These are phyloP conservation scores for Allobates femoralis DNA, from an alignment of 2,797 vertebrate genomes.

Conservation along the genomic window DNA sequence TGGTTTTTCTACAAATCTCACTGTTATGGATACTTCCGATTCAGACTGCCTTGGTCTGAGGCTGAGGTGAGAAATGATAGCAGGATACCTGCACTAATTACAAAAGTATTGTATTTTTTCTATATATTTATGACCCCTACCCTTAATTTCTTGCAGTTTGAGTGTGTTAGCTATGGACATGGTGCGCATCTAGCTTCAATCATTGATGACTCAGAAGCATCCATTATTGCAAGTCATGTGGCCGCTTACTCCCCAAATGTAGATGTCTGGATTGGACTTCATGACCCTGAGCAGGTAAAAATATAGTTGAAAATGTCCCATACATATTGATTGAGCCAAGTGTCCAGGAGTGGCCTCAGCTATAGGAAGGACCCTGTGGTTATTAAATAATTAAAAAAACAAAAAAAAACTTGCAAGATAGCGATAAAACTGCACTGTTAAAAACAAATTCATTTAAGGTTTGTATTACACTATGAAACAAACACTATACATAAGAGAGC, in stretches of 20 bases:
- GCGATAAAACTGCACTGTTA: too few species aligned
- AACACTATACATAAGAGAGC: too few species aligned
- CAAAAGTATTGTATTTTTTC: neutral
- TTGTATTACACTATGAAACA: too few species aligned
- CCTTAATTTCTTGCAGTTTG: slow-evolving; percentile 34
- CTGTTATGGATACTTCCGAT: slow-evolving; percentile 57
- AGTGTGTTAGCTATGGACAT: slow-evolving; percentile 19
- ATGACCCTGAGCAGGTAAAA: slow-evolving; percentile 49
- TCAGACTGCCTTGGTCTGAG: slow-evolving; percentile 52
- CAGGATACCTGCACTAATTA: neutral
- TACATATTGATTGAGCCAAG: neutral
- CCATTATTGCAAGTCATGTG: slow-evolving; percentile 32
- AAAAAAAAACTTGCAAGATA: too few species aligned
- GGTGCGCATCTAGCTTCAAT: slow-evolving; percentile 51
- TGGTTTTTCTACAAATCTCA: slow-evolving; percentile 57
- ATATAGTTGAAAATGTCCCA: neutral
- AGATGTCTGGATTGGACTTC: slow-evolving; percentile 57
- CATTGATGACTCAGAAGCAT: slow-evolving; percentile 28
- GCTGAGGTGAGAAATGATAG: slow-evolving; percentile 43
- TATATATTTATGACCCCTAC: neutral
- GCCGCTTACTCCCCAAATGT: neutral
- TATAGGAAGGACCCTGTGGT: neutral
- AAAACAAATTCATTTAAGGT: too few species aligned
- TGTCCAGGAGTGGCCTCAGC: neutral
- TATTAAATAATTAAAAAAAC: too few species aligned